Percentiles rank a stretch among this genome's conserved stretches.
phyloP scores from a whole-genome alignment of 2,113 vertebrate species.

The Coregonus clupeaformis region DNA sequence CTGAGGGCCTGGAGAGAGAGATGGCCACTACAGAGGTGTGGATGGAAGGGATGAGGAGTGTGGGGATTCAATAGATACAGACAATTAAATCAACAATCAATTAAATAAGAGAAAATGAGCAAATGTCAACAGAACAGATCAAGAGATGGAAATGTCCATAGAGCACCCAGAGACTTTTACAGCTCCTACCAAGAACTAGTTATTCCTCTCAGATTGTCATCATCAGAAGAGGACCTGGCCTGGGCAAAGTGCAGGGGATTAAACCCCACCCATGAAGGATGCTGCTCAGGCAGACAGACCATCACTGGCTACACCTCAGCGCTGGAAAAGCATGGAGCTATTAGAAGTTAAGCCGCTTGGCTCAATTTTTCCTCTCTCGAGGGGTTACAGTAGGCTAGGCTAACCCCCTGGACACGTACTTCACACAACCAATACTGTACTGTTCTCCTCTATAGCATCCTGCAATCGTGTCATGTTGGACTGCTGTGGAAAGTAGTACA shows the following conservation, averaged over 20 bases:
- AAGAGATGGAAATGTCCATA: constrained; percentile 29
- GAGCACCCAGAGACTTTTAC: constrained; percentile 34
- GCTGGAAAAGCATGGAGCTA: constrained; percentile 44
- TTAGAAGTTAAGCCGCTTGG: constrained; percentile 42
- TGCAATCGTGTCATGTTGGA: constrained; percentile 23
- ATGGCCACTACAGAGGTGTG: constrained; percentile 13
- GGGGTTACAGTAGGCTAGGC: constrained; percentile 8
- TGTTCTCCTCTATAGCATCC: constrained; percentile 17
- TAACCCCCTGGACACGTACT: constrained; percentile 22
- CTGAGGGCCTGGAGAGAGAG: constrained; percentile 5
- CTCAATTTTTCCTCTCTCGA: constrained; percentile 19
- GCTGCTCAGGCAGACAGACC: constrained; percentile 30
- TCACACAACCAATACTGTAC: constrained; percentile 24
- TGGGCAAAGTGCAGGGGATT: constrained; percentile 36
- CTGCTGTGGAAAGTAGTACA: constrained; percentile 4
- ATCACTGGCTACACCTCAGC: constrained; percentile 43
- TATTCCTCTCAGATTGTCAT: background rate
- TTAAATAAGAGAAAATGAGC: constrained; percentile 21
- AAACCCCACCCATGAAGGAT: constrained; percentile 32
- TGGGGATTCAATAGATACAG: constrained; percentile 14
- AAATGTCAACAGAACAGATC: constrained; percentile 28
- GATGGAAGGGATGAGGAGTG: background rate
- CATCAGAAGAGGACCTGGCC: background rate
- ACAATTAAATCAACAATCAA: constrained; percentile 11
- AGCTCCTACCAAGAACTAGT: constrained; percentile 3